phyloP scores from a whole-genome alignment of 1,140 invertebrate species.

The Drosophila sp. region DNA sequence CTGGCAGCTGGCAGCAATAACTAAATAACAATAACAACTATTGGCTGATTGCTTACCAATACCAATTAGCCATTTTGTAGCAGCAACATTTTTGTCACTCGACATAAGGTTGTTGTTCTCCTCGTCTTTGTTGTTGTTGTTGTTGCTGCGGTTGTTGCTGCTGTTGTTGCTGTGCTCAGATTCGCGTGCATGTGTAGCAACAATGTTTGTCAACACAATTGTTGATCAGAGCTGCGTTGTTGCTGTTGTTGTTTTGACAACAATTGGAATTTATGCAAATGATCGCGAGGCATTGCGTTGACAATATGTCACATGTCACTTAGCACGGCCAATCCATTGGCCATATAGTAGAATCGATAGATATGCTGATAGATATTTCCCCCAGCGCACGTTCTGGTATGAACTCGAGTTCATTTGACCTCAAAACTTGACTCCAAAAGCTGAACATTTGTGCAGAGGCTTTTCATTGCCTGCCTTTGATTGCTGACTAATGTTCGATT shows the following conservation, averaged over 20 bases:
- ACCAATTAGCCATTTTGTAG: slow-evolving; percentile 82
- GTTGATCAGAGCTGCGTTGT: slow-evolving; percentile 41
- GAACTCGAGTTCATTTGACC: slow-evolving; percentile 63
- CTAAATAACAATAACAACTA: slow-evolving; percentile 28
- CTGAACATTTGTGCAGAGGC: slow-evolving; percentile 50
- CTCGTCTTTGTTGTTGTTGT: slow-evolving; percentile 24
- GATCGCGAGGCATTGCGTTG: slow-evolving; percentile 77
- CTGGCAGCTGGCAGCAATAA: slow-evolving; percentile 25
- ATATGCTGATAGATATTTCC: slow-evolving; percentile 56
- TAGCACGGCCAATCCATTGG: slow-evolving; percentile 56
- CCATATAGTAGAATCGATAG: slow-evolving; percentile 51
- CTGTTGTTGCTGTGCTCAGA: slow-evolving; percentile 34
- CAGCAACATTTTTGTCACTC: slow-evolving; percentile 81
- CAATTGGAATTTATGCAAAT: slow-evolving; percentile 82
- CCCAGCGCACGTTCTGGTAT: slow-evolving; percentile 70
- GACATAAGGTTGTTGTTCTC: slow-evolving; percentile 35
- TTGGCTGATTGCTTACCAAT: slow-evolving; percentile 70
- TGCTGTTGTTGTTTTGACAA: slow-evolving; percentile 34
- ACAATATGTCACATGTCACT: slow-evolving; percentile 83
- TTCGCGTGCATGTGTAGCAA: slow-evolving; percentile 76
- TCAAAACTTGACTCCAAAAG: slow-evolving; percentile 43
- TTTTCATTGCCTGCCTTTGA: slow-evolving; percentile 52
- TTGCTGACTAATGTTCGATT: slow-evolving; percentile 72
- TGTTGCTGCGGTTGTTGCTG: slow-evolving; percentile 30
- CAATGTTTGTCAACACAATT: slow-evolving; percentile 81